Base-by-base conservation (phyloP, 2,888 invertebrate genomes). In the Cantharis rustica region DNA sequence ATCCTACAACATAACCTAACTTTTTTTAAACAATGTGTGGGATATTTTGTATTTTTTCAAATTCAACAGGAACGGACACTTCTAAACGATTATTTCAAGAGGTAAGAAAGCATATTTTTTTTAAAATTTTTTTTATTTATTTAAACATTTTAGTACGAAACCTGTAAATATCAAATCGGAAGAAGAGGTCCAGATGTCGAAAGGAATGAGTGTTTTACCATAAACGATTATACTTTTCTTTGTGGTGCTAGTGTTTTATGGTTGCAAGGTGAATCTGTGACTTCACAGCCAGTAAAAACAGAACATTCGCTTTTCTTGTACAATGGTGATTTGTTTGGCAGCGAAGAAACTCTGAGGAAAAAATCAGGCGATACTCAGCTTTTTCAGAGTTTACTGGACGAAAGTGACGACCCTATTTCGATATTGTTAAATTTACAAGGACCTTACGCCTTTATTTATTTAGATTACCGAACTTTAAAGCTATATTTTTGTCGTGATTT, bases 291-390 rank as follows among this genome's bases (percentile, higher is more conserved):
- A 0, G 72, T 91, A 23, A 90, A 92, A 85, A 87, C 88, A 10
- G 86, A 90, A 61, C 89, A 90, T 20, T 93, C 94, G 79, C 86
- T 94, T 72, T 89, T 98, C 73, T 87, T 97, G 17, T 97, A 95
- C 90, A 98, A 98, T 90, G 98, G 98, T 26, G 98, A 98, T 88
- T 91, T 96, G 80, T 98, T 94, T 88, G 92, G 89, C 79, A 90
- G 79, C 61, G 82, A 17, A 61, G 79, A 90, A 81, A 86, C 89
- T 27, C 82, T 86, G 64, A 87, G 89, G 85, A 80, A 85, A 16
- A 80, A 71, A 61, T 77, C 82, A 69, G 84, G 91, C 79, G 93
- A 93, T 83, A 92, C 93, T 0, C 82, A 87, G 80, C 85, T 89
- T 80, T 88, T 93, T 75, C 88, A 90, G 83, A 82, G 89, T 2